phyloP scores from a whole-genome alignment of 2,797 vertebrate genomes.

The Pantherophis alleghaniensis region DNA sequence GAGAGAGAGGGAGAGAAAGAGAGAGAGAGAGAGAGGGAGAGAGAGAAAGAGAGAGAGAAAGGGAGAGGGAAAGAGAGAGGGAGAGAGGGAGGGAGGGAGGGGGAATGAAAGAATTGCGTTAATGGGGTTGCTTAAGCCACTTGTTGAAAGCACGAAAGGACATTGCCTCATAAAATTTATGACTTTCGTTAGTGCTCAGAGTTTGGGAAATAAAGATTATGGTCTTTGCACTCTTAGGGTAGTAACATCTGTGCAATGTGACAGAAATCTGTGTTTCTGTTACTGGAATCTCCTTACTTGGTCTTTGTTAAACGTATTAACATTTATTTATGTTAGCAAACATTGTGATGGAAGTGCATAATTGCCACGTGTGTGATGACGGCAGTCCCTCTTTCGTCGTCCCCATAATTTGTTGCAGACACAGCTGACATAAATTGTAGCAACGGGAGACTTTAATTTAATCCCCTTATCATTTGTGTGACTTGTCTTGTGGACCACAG shows the following conservation, averaged over 20 bases:
- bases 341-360: background rate
- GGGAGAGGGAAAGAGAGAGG: background rate
- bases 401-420: background rate
- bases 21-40: background rate
- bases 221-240: background rate
- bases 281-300: background rate
- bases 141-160: background rate
- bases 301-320: too few relatives aligned
- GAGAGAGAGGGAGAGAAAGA: too few relatives aligned
- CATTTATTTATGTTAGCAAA: background rate
- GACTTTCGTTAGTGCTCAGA: background rate
- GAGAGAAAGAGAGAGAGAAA: background rate
- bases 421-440: background rate
- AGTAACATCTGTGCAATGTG: background rate
- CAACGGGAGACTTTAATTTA: background rate
- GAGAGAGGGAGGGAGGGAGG: background rate
- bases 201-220: background rate
- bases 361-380: background rate
- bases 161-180: background rate
- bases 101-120: background rate
- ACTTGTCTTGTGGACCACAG: background rate
- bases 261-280: background rate
- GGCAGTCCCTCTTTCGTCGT: background rate
- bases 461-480: too few relatives aligned
- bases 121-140: background rate